phyloP scores from a whole-genome alignment of 1,140 invertebrate species.

The Pectinophora gossypiella region DNA sequence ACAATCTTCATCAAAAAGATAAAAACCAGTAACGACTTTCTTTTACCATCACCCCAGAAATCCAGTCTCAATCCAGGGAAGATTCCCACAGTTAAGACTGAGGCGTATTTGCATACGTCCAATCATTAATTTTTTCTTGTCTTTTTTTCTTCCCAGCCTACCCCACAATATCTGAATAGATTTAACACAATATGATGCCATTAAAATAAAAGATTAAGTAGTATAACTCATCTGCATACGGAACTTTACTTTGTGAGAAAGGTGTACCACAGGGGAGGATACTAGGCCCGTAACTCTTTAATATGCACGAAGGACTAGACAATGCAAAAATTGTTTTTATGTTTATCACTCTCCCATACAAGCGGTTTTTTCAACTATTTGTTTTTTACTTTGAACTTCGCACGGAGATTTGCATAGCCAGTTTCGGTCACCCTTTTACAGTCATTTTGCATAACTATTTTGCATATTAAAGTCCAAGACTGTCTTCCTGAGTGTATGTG shows the following conservation, averaged over 20 bases:
- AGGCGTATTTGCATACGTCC: constrained; percentile 58
- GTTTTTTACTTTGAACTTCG: constrained; percentile 67
- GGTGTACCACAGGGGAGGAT: constrained; percentile 44
- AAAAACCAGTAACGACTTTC: no score
- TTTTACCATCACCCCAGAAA: constrained; percentile 25
- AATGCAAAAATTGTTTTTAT: constrained; percentile 67
- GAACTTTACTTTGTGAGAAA: constrained; percentile 53
- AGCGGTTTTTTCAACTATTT: constrained; percentile 67
- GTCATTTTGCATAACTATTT: constrained; percentile 44
- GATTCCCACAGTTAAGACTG: constrained; percentile 59
- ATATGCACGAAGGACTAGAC: constrained; percentile 34
- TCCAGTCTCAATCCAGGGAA: constrained; percentile 10
- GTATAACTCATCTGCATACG: constrained; percentile 62
- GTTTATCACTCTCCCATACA: constrained; percentile 65
- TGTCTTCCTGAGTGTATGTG: constrained; percentile 57
- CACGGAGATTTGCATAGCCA: constrained; percentile 71
- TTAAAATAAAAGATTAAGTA: constrained; percentile 74
- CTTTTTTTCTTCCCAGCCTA: constrained; percentile 44
- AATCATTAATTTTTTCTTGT: constrained; percentile 62
- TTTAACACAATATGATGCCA: constrained; percentile 65
- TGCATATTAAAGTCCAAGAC: constrained; percentile 63
- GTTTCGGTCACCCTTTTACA: constrained; percentile 50
- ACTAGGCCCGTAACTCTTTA: constrained; percentile 37
- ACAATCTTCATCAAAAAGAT: no score
- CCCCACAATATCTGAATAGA: constrained; percentile 53